A percentile compares a stretch with the other conserved stretches of the same genome.
Evolutionary conservation across 2,113 vertebrate species (phyloP).

Genomic region (Lycaon pictus): DNA sequence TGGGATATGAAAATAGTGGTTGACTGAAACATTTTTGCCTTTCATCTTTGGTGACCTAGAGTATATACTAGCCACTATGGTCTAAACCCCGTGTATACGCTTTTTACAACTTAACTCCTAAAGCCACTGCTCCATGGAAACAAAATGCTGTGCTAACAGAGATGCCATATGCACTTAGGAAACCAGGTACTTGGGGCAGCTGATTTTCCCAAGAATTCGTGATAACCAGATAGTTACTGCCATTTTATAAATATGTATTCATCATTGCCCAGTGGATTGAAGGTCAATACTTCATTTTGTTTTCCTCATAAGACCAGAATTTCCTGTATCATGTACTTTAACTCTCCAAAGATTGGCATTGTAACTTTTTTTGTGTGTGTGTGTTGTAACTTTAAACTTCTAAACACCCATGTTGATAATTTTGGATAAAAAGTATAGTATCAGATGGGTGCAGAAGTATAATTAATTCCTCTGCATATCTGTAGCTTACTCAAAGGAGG

Average conservation of each 20-base stretch:
- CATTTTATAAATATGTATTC: not conserved
- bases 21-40: not conserved
- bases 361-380: not conserved
- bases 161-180: not conserved
- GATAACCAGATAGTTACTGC: not conserved
- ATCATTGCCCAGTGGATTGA: conserved; percentile 38
- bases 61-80: not conserved
- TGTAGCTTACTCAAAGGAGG: not conserved
- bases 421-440: not conserved
- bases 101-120: not conserved
- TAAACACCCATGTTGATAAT: not conserved
- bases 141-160: not conserved
- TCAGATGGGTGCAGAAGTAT: not conserved
- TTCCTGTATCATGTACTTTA: not conserved
- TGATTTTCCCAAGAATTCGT: conserved; percentile 23
- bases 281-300: conserved; percentile 13
- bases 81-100: not conserved
- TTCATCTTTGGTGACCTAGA: not conserved
- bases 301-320: conserved; percentile 35
- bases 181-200: not conserved
- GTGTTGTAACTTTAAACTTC: not conserved
- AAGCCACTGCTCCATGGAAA: not conserved
- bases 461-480: conserved; percentile 15
- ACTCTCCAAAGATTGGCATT: not conserved
- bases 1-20: not conserved